These are phyloP conservation scores for Drosophila nigrodunni DNA, from an alignment of 1,140 invertebrate genomes.

Conservation along the genomic window DNA sequence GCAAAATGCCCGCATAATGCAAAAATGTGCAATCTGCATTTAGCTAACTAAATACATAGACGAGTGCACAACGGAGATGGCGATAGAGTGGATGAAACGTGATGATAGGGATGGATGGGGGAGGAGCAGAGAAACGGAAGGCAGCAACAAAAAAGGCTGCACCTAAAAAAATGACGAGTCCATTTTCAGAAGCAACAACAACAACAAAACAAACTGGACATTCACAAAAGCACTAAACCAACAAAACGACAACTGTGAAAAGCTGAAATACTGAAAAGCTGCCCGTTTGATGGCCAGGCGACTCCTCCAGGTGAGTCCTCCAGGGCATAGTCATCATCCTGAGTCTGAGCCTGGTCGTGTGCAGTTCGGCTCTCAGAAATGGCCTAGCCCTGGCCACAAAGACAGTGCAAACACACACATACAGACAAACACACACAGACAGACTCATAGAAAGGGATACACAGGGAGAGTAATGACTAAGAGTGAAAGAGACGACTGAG, in stretches of 20 bases:
- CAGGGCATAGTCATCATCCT: conserved; percentile 18
- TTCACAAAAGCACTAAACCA: conserved; percentile 41
- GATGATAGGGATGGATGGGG: not conserved
- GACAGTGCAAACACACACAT: conserved; percentile 34
- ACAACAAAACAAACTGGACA: conserved; percentile 45
- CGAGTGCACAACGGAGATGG: conserved; percentile 1
- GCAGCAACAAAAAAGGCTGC: conserved; percentile 29
- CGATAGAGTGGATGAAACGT: not conserved
- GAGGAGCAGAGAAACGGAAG: not conserved
- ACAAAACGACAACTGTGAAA: conserved; percentile 49
- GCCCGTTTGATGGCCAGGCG: conserved; percentile 7
- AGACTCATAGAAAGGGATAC: not conserved
- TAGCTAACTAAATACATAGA: conserved; percentile 44
- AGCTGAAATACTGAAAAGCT: conserved; percentile 14
- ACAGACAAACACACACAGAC: not conserved
- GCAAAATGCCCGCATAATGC: conserved; percentile 28
- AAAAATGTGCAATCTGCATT: conserved; percentile 46
- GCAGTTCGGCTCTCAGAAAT: conserved; percentile 27
- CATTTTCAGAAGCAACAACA: conserved; percentile 24
- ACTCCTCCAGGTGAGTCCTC: conserved; percentile 35
- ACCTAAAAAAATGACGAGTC: conserved; percentile 50
- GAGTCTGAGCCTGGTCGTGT: conserved; percentile 28
- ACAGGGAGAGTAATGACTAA: not conserved
- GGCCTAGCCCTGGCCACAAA: conserved; percentile 47
- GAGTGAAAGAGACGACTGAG: conserved; percentile 7